These are phyloP conservation scores for Porites evermanni DNA, from an alignment of 92 coral and sea anemone species.

Conservation along the genomic window DNA sequence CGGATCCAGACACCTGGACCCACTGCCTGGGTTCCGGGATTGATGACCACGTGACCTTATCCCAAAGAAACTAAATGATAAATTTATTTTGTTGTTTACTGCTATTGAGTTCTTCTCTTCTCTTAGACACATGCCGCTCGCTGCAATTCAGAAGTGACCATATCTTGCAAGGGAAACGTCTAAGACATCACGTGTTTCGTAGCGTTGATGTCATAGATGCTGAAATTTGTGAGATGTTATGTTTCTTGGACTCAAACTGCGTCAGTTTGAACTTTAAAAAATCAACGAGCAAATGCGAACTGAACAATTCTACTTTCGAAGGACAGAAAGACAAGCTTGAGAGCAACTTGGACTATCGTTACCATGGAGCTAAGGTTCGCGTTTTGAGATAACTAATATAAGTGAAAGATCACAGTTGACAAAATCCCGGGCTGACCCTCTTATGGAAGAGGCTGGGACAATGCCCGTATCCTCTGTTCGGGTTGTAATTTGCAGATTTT, in stretches of 20 bases:
- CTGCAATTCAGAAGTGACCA: background rate
- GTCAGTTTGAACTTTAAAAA: slow-evolving; percentile 2
- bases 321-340: background rate
- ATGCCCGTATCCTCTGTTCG: no score
- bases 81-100: no score
- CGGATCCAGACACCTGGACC: no score
- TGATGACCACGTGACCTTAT: no score
- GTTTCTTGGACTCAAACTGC: slow-evolving; percentile 31
- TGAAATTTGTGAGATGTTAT: background rate
- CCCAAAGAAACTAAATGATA: no score
- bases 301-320: slow-evolving; percentile 25
- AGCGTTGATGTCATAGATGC: background rate
- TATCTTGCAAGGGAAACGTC: background rate
- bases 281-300: slow-evolving; percentile 14
- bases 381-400: background rate
- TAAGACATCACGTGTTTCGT: background rate
- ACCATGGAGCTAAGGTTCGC: slow-evolving; percentile 17
- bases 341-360: background rate
- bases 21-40: no score
- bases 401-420: no score
- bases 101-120: no score
- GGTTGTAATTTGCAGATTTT: no score
- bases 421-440: no score
- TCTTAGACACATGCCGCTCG: background rate
- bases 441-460: no score